Evolutionary conservation across 2,888 invertebrate genomes (phyloP).

Genomic region (Epicampocera succincta): DNA sequence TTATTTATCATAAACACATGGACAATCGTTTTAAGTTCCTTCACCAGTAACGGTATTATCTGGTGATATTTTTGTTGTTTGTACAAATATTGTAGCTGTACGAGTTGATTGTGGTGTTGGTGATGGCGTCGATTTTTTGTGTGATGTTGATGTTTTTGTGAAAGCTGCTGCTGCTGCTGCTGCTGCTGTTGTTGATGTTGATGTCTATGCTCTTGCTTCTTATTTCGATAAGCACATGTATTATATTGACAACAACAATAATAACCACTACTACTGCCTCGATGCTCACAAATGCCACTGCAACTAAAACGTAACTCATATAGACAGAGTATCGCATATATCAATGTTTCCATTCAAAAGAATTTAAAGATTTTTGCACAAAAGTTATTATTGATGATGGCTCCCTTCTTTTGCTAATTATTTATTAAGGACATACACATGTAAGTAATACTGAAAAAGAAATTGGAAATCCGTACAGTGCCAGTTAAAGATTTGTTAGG

Average conservation of each 20-base stretch:
- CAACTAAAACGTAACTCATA: slow-evolving; percentile 50
- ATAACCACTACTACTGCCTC: slow-evolving; percentile 27
- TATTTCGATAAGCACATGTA: slow-evolving; percentile 47
- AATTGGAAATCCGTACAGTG: not conserved
- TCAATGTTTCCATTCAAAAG: slow-evolving; percentile 78
- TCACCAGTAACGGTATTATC: slow-evolving; percentile 60
- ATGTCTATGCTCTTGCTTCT: too few relatives aligned
- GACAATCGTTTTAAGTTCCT: slow-evolving; percentile 47
- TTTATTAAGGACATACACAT: slow-evolving; percentile 1
- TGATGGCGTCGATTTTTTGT: slow-evolving; percentile 38
- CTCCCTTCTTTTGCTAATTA: slow-evolving; percentile 6
- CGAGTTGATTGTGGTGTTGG: slow-evolving; percentile 10
- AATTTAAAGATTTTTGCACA: slow-evolving; percentile 37
- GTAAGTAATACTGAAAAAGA: slow-evolving; percentile 41
- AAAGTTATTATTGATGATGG: slow-evolving; percentile 14
- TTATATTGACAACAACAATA: slow-evolving; percentile 25
- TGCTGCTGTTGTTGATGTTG: slow-evolving; percentile 8
- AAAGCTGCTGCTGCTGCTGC: slow-evolving; percentile 18
- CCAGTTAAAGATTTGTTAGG: too few relatives aligned
- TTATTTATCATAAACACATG: slow-evolving; percentile 41
- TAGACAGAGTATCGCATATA: slow-evolving; percentile 48
- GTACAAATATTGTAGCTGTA: slow-evolving; percentile 20
- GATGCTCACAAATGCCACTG: slow-evolving; percentile 56
- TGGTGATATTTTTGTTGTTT: slow-evolving; percentile 49
- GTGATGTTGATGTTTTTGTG: not conserved